These are phyloP conservation scores for Idris sp. DNA, from an alignment of 1,140 invertebrate genomes.

Conservation along the genomic window DNA sequence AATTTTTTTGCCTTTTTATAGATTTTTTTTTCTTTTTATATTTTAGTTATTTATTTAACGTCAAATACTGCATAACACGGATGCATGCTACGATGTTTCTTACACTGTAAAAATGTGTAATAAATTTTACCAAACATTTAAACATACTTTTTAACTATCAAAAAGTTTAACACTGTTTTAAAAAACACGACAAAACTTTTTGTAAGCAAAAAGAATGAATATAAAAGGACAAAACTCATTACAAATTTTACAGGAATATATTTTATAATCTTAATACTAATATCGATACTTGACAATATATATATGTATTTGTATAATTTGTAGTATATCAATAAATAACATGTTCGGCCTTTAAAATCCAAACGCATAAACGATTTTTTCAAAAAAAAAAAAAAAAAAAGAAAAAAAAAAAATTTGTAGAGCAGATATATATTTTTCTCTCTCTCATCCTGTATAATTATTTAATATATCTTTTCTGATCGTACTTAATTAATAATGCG, in stretches of 20 bases:
- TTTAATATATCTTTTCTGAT: conserved; percentile 5
- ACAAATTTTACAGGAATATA: too few species aligned
- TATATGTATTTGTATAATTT: conserved; percentile 29
- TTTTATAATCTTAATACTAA: conserved; percentile 64
- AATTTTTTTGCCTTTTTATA: conserved; percentile 10
- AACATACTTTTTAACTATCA: too few species aligned
- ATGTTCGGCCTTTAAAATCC: conserved; percentile 36
- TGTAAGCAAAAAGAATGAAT: too few species aligned
- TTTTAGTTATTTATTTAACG: conserved; percentile 41
- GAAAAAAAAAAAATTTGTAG: too few species aligned
- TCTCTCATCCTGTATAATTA: not conserved
- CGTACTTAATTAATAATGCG: conserved; percentile 32
- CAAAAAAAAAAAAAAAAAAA: too few species aligned
- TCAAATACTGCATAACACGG: conserved; percentile 68
- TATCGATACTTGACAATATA: conserved; percentile 60
- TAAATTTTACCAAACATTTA: too few species aligned
- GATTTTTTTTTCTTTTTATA: conserved; percentile 17
- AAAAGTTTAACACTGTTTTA: too few species aligned
- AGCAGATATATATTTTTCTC: conserved; percentile 39
- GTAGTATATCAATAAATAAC: conserved; percentile 51
- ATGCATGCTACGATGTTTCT: conserved; percentile 57
- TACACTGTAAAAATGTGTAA: too few species aligned
- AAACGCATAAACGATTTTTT: conserved; percentile 23
- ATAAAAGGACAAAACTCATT: too few species aligned
- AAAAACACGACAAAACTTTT: too few species aligned